Conservation (phyloP, 2,797 vertebrate genomes). For the Gambelia wislizenii region DNA sequence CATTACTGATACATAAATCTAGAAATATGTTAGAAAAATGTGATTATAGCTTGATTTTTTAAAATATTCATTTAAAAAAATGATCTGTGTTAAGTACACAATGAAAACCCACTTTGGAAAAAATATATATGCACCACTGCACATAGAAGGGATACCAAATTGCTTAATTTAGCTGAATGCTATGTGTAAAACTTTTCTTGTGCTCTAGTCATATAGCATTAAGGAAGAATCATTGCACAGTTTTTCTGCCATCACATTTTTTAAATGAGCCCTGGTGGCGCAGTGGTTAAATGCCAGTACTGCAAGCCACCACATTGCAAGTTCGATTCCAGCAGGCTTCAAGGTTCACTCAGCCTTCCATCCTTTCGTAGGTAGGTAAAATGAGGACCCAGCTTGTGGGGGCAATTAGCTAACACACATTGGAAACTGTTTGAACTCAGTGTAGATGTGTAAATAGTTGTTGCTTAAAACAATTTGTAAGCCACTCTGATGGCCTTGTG, state of each 20-base stretch:
- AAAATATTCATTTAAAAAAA: not conserved
- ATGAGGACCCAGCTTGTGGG: too few species aligned
- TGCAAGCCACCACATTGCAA: too few species aligned
- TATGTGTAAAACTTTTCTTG: not conserved
- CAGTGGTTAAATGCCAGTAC: too few species aligned
- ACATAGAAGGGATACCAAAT: not conserved
- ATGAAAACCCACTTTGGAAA: not conserved
- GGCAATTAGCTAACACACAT: too few species aligned
- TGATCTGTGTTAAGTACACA: not conserved
- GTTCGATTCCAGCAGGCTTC: too few species aligned
- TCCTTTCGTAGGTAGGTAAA: too few species aligned
- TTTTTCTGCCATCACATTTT: not conserved
- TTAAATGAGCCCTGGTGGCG: too few species aligned
- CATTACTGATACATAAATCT: not conserved
- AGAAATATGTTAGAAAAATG: not conserved
- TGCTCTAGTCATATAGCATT: not conserved
- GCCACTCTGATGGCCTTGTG: too few species aligned
- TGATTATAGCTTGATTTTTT: not conserved
- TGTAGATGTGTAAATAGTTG: too few species aligned
- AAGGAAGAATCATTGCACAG: not conserved
- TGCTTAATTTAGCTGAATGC: not conserved
- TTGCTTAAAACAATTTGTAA: too few species aligned
- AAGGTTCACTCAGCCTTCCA: too few species aligned
- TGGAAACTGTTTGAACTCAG: too few species aligned
- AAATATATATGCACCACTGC: not conserved